A percentile compares a stretch with the other conserved stretches of the same genome.
phyloP scores from a whole-genome alignment of 2,113 vertebrate species.

The Erinaceus europaeus region DNA sequence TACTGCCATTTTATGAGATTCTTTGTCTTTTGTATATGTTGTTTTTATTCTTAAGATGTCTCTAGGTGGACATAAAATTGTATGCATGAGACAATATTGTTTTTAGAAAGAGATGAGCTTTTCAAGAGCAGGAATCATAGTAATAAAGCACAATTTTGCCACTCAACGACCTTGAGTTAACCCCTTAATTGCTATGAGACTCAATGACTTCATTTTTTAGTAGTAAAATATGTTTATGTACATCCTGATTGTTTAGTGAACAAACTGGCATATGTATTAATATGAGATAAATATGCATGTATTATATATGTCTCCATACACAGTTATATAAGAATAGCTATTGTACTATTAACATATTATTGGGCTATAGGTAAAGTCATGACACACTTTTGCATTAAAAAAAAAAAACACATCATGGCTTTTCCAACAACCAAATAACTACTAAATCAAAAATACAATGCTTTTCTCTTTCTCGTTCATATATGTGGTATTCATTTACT shows the following conservation, averaged over 20 bases:
- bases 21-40: slow-evolving; percentile 15
- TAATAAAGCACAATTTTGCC: not conserved
- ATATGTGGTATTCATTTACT: not conserved
- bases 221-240: not conserved
- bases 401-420: too few species aligned
- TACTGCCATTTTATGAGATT: slow-evolving; percentile 31
- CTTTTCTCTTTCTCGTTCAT: not conserved
- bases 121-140: not conserved
- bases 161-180: not conserved
- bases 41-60: slow-evolving; percentile 37
- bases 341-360: not conserved
- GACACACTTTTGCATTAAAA: too few species aligned
- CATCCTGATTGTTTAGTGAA: not conserved
- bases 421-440: too few species aligned
- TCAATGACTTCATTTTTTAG: not conserved
- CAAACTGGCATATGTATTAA: not conserved
- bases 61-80: slow-evolving; percentile 16
- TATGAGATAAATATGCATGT: not conserved
- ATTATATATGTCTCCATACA: not conserved
- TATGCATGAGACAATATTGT: not conserved
- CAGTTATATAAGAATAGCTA: not conserved
- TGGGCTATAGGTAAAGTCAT: too few species aligned
- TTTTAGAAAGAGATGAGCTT: not conserved
- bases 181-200: not conserved
- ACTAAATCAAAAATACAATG: not conserved